Base-by-base conservation (phyloP, 2,888 invertebrate genomes). In the Drosophila melanosoma region DNA sequence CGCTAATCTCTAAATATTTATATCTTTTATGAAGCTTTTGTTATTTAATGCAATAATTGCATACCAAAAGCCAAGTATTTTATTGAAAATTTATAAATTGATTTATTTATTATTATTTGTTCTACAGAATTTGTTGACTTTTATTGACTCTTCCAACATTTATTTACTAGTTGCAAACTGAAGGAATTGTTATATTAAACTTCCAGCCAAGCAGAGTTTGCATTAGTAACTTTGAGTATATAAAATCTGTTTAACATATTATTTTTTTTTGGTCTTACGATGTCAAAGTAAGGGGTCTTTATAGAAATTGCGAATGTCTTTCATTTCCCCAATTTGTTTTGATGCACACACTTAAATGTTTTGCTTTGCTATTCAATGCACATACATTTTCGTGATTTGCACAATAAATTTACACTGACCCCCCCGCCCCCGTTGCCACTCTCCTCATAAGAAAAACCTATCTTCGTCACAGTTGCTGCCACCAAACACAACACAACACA, bases 361-460 rank as follows among this genome's bases (percentile, higher is more conserved):
- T 54, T 58, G 49, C 51, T 58, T 58, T 76, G 40, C 59, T 48
- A 65, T 49, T 51, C 80, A 63, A 74, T 57, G 75, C 64, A 60
- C 53, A 74, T 64, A 68, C 42, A 56, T 75, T 42, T 61, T 17
- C 54, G 71, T 80, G 71, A 80, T 80, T 78, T 80, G 67, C 80
- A 62, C 67, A 62, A 64, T 61, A 76, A 74, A 45, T 20, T 32
- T 17, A 23, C 33, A 35, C 23, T 11, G 12, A 29, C 6, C 32
- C 35, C 12, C 17, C 32, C 35, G 10, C 17, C 42, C n/a, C 36
- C 26, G 10, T 1, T 17, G 7, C 6, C 8, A 33, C 54, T 53
- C 23, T 23, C 26, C 36, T n/a, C 54, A 33, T 11, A 17, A 20
- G 42, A 33, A 51, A 38, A 23, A 17, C 20, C 40, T 17, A 42